phyloP scores from a whole-genome alignment of 2,888 invertebrate genomes.

The Caenorhabditis macrosperma region DNA sequence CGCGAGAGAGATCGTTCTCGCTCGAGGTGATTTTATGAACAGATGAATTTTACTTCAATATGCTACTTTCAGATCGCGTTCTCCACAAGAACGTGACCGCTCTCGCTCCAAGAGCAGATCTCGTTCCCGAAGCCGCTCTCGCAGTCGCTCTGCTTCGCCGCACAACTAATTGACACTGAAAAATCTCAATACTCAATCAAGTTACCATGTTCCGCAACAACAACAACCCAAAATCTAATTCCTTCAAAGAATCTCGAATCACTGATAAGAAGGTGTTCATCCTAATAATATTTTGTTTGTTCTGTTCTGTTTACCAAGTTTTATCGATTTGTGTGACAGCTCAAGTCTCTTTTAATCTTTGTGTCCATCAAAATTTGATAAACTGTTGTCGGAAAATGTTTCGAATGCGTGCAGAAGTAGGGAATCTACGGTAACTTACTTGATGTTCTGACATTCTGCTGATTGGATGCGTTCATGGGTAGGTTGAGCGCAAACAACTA shows the following conservation, averaged over 20 bases:
- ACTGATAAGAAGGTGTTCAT: slow-evolving; percentile 32
- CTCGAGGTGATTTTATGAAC: slow-evolving; percentile 61
- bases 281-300: slow-evolving; percentile 19
- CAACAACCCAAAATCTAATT: slow-evolving; percentile 16
- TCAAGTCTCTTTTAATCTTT: neutral
- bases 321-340: slow-evolving; percentile 17
- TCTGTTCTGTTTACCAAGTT: slow-evolving; percentile 43
- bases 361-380: slow-evolving; percentile 14
- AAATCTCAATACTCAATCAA: slow-evolving; percentile 4
- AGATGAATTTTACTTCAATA: too few relatives aligned
- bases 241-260: slow-evolving; percentile 48
- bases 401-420: neutral
- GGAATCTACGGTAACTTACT: slow-evolving; percentile 24
- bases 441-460: neutral
- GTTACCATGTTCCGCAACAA: slow-evolving; percentile 18
- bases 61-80: slow-evolving; percentile 54
- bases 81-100: slow-evolving; percentile 52
- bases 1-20: slow-evolving; percentile 57
- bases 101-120: slow-evolving; percentile 62
- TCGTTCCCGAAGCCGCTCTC: slow-evolving; percentile 59
- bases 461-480: neutral
- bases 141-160: slow-evolving; percentile 60
- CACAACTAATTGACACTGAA: slow-evolving; percentile 27
- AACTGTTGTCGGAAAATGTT: slow-evolving; percentile 29
- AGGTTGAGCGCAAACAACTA: slow-evolving; percentile 36